A percentile compares a stretch with the other conserved stretches of the same genome.
phyloP scores from a whole-genome alignment of 2,888 invertebrate genomes.

The Apomyelois bistriatella region DNA sequence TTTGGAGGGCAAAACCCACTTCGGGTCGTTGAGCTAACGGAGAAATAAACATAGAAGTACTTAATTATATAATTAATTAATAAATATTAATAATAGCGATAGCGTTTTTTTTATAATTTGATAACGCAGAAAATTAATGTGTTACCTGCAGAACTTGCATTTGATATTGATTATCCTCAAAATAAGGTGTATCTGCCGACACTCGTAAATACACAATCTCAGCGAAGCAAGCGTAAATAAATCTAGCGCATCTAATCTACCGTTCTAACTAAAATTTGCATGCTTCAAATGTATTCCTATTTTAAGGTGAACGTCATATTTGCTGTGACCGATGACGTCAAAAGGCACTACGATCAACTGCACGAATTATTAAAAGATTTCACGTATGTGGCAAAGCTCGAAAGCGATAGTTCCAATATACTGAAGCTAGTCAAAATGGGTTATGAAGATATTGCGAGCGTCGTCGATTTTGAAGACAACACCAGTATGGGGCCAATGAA shows the following conservation, averaged over 20 bases:
- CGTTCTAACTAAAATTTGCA: background rate
- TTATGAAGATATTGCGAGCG: slow-evolving; percentile 87
- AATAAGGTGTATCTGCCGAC: too few species aligned
- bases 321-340: slow-evolving; percentile 87
- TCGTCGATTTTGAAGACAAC: slow-evolving; percentile 80
- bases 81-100: too few species aligned
- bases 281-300: slow-evolving; percentile 10
- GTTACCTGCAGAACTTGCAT: too few species aligned
- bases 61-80: too few species aligned
- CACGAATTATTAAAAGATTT: slow-evolving; percentile 84
- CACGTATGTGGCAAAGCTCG: slow-evolving; percentile 88
- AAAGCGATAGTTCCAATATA: slow-evolving; percentile 92
- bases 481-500: slow-evolving; percentile 81
- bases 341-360: slow-evolving; percentile 84
- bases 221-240: background rate
- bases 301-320: slow-evolving; percentile 90
- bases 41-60: too few species aligned
- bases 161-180: too few species aligned
- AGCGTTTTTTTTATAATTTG: too few species aligned
- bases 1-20: too few species aligned
- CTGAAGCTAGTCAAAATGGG: slow-evolving; percentile 89
- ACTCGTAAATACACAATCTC: too few species aligned
- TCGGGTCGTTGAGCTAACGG: too few species aligned
- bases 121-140: too few species aligned
- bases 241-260: background rate